Percentiles rank a stretch among this genome's conserved stretches.
Conservation (phyloP, 1,140 invertebrate species). For the Drosophila kohkoa region DNA sequence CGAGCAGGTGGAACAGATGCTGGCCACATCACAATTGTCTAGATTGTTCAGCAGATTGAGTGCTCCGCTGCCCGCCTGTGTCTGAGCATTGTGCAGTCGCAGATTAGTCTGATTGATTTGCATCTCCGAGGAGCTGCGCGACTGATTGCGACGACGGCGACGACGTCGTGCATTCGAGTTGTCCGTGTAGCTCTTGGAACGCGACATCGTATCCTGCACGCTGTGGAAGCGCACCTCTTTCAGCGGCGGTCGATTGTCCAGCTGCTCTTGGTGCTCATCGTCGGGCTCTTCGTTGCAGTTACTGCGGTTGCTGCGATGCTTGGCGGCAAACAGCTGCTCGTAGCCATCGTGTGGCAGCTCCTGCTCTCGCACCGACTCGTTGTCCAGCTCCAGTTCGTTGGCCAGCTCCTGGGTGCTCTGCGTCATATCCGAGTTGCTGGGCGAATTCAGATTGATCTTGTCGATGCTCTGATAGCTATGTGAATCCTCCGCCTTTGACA, state of each 20-base stretch:
- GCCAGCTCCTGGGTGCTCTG: constrained; percentile 81
- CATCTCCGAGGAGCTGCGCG: constrained; percentile 79
- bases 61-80: constrained; percentile 58
- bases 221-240: constrained; percentile 82
- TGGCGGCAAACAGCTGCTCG: constrained; percentile 63
- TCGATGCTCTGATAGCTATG: constrained; percentile 84
- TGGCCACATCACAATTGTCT: constrained; percentile 88
- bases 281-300: constrained; percentile 25
- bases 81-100: constrained; percentile 76
- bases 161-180: constrained; percentile 78
- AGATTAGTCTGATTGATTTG: constrained; percentile 84
- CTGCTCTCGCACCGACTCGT: constrained; percentile 63
- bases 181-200: constrained; percentile 84
- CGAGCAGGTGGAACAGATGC: constrained; percentile 94
- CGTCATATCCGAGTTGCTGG: constrained; percentile 78
- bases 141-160: constrained; percentile 77
- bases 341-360: constrained; percentile 73
- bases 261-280: constrained; percentile 53
- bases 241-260: constrained; percentile 68
- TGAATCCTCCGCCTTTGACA: constrained; percentile 80
- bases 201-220: constrained; percentile 81
- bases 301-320: constrained; percentile 44
- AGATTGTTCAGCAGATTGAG: constrained; percentile 71
- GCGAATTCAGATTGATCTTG: constrained; percentile 81
- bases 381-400: constrained; percentile 75